Conservation (phyloP, 1,140 invertebrate genomes). For the Formica exsecta region DNA sequence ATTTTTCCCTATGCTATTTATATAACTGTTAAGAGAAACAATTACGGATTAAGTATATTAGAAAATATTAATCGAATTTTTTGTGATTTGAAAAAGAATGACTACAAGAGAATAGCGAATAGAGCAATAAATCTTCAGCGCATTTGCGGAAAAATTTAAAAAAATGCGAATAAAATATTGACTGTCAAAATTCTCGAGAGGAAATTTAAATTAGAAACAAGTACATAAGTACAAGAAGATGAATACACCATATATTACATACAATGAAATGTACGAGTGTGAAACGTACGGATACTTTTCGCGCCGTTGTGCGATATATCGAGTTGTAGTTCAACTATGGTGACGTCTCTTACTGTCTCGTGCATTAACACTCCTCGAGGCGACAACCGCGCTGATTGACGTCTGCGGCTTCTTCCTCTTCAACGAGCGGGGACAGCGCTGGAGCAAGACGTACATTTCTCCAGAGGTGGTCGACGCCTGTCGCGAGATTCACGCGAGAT, state of each 20-base stretch:
- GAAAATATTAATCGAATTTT: neutral
- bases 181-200: neutral
- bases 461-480: slow-evolving; percentile 51
- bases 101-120: neutral
- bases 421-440: slow-evolving; percentile 9
- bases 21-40: neutral
- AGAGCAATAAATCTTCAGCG: neutral
- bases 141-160: neutral
- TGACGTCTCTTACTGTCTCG: neutral
- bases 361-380: slow-evolving; percentile 22
- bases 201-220: neutral
- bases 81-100: neutral
- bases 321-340: neutral
- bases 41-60: neutral
- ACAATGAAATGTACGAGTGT: neutral
- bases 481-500: slow-evolving; percentile 60
- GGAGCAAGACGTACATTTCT: slow-evolving; percentile 60
- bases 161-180: neutral
- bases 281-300: neutral
- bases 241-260: neutral
- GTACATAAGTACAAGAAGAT: neutral
- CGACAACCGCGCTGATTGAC: neutral
- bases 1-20: neutral
- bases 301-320: neutral
- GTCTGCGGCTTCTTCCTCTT: neutral